Evolutionary conservation across 2,888 invertebrate species (phyloP).

Genomic region (Laspeyria flexula): DNA sequence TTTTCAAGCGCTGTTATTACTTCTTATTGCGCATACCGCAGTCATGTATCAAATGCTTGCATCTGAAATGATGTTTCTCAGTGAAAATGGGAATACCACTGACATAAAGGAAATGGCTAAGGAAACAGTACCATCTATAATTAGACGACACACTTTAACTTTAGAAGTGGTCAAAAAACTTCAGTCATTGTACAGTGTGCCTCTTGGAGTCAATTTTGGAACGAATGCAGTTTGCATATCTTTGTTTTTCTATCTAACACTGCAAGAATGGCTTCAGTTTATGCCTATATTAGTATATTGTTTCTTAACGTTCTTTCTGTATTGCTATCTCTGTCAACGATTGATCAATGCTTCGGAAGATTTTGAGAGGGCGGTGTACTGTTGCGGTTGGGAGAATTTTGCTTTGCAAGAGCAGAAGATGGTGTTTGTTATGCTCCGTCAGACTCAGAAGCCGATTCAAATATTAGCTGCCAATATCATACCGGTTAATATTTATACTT

Average conservation of each 20-base stretch:
- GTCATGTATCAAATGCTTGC: constrained; percentile 66
- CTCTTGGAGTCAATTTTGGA: constrained; percentile 72
- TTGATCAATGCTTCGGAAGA: constrained; percentile 66
- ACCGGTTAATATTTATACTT: constrained; percentile 75
- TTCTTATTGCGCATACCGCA: constrained; percentile 69
- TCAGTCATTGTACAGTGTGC: constrained; percentile 64
- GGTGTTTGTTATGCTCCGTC: constrained; percentile 62
- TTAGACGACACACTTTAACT: constrained; percentile 58
- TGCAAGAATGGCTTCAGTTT: constrained; percentile 63
- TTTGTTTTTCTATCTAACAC: constrained; percentile 65
- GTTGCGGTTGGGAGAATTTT: constrained; percentile 78
- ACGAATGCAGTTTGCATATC: constrained; percentile 67
- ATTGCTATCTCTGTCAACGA: constrained; percentile 71
- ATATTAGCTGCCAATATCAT: constrained; percentile 72
- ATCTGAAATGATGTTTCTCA: constrained; percentile 59
- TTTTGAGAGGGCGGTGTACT: constrained; percentile 68
- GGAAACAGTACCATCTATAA: constrained; percentile 51
- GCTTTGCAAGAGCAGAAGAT: constrained; percentile 59
- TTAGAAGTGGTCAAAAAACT: constrained; percentile 58
- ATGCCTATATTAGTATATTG: constrained; percentile 67
- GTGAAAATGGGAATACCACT: constrained; percentile 37
- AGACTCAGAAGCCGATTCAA: constrained; percentile 66
- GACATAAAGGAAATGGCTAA: constrained; percentile 46
- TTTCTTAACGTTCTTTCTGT: constrained; percentile 69
- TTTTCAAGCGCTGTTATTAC: constrained; percentile 66